phyloP scores from a whole-genome alignment of 2,797 vertebrate species.

The Cirrhinus mrigala region DNA sequence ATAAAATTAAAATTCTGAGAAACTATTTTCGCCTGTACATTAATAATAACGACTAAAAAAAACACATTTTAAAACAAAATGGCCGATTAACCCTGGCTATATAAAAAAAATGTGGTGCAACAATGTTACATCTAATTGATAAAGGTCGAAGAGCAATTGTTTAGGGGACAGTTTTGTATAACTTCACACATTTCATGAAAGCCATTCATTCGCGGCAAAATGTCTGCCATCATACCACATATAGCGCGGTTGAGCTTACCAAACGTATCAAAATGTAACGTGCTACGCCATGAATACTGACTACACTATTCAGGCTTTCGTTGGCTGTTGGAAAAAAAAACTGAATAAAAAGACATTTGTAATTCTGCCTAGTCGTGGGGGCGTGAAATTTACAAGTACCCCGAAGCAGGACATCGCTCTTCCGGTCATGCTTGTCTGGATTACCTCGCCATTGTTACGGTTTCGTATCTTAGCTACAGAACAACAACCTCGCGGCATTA shows the following conservation, averaged over 20 bases:
- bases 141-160: too few relatives aligned
- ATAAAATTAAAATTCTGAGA: background rate
- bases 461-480: constrained; percentile 29
- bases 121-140: background rate
- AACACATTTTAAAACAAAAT: background rate
- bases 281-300: background rate
- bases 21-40: background rate
- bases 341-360: background rate
- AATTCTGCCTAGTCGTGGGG: background rate
- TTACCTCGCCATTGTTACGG: constrained; percentile 22
- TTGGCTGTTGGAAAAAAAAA: background rate
- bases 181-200: background rate
- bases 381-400: background rate
- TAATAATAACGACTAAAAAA: background rate
- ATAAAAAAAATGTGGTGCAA: background rate
- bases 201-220: background rate
- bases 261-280: background rate
- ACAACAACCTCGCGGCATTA: background rate
- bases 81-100: background rate
- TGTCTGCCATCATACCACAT: background rate
- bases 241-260: too few relatives aligned
- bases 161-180: background rate
- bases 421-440: constrained; percentile 8
- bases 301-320: background rate
- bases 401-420: background rate